Percentiles rank a stretch among this genome's conserved stretches.
Conservation (phyloP, 2,797 vertebrate genomes). For the Acrossocheilus fasciatus region DNA sequence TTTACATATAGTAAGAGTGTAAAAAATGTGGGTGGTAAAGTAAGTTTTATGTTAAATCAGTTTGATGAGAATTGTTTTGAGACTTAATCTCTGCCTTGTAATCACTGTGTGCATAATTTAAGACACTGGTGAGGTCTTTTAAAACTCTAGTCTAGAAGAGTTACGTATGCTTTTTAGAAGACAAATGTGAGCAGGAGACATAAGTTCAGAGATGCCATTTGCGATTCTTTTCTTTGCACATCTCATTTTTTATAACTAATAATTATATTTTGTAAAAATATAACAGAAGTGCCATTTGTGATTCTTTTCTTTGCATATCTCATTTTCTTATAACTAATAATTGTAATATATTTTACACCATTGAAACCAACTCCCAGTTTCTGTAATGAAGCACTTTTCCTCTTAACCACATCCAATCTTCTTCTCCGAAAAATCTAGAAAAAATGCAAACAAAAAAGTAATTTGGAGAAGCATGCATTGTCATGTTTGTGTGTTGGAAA, state of each 20-base stretch:
- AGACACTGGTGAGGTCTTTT: neutral
- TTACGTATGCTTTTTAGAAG: neutral
- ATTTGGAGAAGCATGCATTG: neutral
- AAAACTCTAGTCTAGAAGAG: neutral
- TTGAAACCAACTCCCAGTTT: neutral
- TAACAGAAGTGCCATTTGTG: neutral
- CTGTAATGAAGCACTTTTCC: neutral
- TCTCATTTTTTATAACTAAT: neutral
- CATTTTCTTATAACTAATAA: neutral
- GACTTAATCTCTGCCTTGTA: neutral
- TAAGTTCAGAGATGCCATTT: neutral
- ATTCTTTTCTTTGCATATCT: neutral
- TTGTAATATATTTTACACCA: neutral
- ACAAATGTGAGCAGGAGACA: neutral
- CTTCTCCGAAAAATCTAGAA: neutral
- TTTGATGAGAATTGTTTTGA: neutral
- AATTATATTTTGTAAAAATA: neutral
- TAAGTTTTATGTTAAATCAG: neutral
- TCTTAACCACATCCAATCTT: neutral
- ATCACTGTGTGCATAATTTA: neutral
- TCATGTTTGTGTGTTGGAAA: neutral
- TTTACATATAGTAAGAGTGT: neutral
- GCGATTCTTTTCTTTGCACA: neutral
- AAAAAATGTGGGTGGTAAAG: neutral
- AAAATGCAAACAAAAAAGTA: neutral